Conservation (phyloP, 2,888 invertebrate genomes). For the Tricholauxania praeusta region DNA sequence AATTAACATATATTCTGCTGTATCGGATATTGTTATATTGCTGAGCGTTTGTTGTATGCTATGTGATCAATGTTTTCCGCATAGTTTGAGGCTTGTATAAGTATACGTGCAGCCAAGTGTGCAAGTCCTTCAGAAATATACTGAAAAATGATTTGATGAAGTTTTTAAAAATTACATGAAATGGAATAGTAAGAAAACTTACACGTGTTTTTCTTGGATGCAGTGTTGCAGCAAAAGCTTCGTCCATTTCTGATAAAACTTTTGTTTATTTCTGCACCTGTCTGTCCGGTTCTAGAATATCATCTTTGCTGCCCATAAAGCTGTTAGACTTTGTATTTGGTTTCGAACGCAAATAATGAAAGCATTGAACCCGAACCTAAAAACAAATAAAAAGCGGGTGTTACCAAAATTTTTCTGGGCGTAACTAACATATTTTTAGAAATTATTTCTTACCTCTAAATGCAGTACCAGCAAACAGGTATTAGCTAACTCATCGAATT, state of each 20-base stretch:
- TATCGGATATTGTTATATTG: conserved; percentile 76
- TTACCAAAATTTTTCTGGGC: no score
- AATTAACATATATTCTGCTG: conserved; percentile 16
- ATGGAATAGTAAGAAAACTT: conserved; percentile 48
- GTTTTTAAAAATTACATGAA: conserved; percentile 39
- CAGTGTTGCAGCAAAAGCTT: conserved; percentile 79
- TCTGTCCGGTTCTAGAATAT: conserved; percentile 82
- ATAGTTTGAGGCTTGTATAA: conserved; percentile 85
- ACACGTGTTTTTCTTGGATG: conserved; percentile 84
- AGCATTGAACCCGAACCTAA: conserved; percentile 91
- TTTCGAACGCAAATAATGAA: conserved; percentile 84
- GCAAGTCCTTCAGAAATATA: conserved; percentile 94
- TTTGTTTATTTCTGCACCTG: no score
- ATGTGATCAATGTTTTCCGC: no score
- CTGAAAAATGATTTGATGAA: conserved; percentile 66
- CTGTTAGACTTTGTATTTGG: conserved; percentile 58
- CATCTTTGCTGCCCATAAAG: conserved; percentile 71
- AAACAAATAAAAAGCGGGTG: no score
- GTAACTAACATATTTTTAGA: neutral
- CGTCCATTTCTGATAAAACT: no score
- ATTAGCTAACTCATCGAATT: conserved; percentile 90
- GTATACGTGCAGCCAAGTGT: conserved; percentile 79
- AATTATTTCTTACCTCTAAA: conserved; percentile 78
- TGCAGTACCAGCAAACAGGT: conserved; percentile 92
- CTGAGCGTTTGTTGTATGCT: conserved; percentile 85